Conservation (phyloP, 2,888 invertebrate genomes). For the Odiellus spinosus region DNA sequence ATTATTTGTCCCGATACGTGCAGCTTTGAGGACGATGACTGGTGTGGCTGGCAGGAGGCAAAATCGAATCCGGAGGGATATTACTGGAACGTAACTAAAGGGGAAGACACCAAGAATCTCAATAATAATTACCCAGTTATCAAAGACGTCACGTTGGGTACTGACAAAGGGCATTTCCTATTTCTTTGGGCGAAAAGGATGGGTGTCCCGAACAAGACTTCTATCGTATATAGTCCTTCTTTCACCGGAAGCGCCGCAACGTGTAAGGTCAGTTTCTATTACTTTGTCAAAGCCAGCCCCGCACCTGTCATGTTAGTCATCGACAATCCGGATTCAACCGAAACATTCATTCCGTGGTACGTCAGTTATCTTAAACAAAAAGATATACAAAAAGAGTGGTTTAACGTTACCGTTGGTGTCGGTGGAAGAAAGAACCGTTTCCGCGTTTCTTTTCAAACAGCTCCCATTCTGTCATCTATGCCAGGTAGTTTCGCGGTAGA, state of each 20-base stretch:
- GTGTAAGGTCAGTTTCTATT: conserved; percentile 12
- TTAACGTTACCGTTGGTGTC: conserved; percentile 7
- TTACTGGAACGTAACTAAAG: conserved; percentile 11
- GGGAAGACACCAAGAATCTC: conserved; percentile 3
- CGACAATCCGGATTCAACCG: too few species aligned
- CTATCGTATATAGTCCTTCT: conserved; percentile 6
- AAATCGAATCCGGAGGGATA: conserved; percentile 3
- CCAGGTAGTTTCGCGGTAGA: conserved; percentile 11
- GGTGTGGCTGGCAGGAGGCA: conserved; percentile 10
- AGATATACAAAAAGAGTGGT: conserved; percentile 2
- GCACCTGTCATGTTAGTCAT: neutral
- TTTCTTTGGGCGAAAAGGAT: conserved; percentile 5
- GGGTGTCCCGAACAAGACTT: conserved; percentile 3
- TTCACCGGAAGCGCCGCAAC: conserved; percentile 8
- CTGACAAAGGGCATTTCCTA: conserved; percentile 8
- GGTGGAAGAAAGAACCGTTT: conserved; percentile 9
- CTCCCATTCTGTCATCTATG: neutral
- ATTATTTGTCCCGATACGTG: conserved; percentile 14
- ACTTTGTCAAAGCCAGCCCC: neutral
- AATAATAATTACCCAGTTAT: conserved; percentile 2
- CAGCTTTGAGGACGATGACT: conserved; percentile 11
- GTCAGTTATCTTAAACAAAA: neutral
- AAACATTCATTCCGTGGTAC: too few species aligned
- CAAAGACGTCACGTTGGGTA: conserved; percentile 10
- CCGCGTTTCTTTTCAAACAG: conserved; percentile 6